phyloP scores from a whole-genome alignment of 2,888 invertebrate species.

The Nowickia ferox region DNA sequence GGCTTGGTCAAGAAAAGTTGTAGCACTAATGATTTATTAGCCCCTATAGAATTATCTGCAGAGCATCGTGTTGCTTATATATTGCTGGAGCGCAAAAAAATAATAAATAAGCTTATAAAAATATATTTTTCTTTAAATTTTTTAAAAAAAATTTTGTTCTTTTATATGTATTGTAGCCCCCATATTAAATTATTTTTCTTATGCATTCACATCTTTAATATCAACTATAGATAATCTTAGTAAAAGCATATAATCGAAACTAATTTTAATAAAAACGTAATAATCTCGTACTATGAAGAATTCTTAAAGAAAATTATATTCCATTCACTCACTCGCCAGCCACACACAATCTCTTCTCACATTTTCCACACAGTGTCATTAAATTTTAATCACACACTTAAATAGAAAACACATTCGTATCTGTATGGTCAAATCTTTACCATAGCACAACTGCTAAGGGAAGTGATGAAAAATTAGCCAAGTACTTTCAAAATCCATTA shows the following conservation, averaged over 20 bases:
- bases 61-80: too few species aligned
- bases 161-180: neutral
- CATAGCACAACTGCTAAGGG: neutral
- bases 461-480: neutral
- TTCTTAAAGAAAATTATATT: constrained; percentile 24
- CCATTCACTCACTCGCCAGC: neutral
- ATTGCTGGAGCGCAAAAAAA: too few species aligned
- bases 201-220: neutral
- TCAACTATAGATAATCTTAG: neutral
- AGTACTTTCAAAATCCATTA: constrained; percentile 16
- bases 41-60: too few species aligned
- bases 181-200: neutral
- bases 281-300: neutral
- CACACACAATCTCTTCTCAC: neutral
- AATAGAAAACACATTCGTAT: neutral
- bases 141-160: too few species aligned
- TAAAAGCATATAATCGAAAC: neutral
- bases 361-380: constrained; percentile 24
- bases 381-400: constrained; percentile 23
- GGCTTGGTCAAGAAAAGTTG: too few species aligned
- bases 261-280: neutral
- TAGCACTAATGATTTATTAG: too few species aligned
- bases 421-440: neutral
- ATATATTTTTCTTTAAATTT: too few species aligned
- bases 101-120: too few species aligned